These are phyloP conservation scores for Bursaphelenchus okinawaensis DNA, from an alignment of 2,888 invertebrate genomes.

Conservation along the genomic window DNA sequence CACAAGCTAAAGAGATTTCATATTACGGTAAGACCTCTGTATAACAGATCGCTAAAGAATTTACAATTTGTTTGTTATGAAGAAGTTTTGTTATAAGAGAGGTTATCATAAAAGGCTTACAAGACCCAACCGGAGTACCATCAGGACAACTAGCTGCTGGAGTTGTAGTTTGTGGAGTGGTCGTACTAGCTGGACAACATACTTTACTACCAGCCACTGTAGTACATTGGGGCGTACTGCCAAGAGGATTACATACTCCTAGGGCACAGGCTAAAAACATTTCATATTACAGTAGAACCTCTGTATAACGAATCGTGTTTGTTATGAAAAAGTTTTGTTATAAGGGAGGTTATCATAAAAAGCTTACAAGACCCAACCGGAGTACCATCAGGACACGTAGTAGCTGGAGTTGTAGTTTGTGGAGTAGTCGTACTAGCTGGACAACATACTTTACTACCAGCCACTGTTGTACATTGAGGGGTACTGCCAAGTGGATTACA, in stretches of 20 bases:
- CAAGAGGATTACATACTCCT: not conserved
- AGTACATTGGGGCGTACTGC: not conserved
- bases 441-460: not conserved
- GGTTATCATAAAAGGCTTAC: too few relatives aligned
- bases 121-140: not conserved
- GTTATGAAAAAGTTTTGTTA: not conserved
- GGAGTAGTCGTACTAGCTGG: not conserved
- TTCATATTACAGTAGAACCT: too few relatives aligned
- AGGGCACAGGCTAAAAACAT: not conserved
- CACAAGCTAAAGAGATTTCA: not conserved
- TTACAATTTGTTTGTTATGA: too few relatives aligned
- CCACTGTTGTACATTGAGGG: not conserved
- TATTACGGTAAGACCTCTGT: too few relatives aligned
- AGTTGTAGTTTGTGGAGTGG: not conserved
- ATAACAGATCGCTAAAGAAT: too few relatives aligned
- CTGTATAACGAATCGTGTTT: too few relatives aligned
- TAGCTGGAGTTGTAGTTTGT: not conserved
- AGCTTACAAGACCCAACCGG: not conserved
- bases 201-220: not conserved
- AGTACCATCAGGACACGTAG: not conserved
- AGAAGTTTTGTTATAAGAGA: too few relatives aligned
- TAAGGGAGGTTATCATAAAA: not conserved
- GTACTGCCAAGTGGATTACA: not conserved
- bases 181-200: not conserved
- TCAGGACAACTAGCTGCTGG: not conserved